phyloP scores from a whole-genome alignment of 2,797 vertebrate species.

The Scolopax bukidnonensis region DNA sequence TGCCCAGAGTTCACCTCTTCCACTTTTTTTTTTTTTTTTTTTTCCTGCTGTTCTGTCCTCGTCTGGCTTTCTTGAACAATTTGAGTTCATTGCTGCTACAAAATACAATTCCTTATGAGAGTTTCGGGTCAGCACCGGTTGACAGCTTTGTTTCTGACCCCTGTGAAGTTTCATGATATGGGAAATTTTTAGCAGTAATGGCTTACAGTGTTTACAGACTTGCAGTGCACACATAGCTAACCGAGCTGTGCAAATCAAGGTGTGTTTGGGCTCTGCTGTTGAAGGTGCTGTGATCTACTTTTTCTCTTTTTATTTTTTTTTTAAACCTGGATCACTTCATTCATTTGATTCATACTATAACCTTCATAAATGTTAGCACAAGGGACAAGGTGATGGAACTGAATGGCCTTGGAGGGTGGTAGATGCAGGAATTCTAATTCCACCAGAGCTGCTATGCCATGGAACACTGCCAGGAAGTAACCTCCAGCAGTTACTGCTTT shows the following conservation, averaged over 20 bases:
- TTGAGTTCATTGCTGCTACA: background rate
- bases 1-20: background rate
- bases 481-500: background rate
- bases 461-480: background rate
- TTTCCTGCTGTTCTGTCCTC: background rate
- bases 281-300: background rate
- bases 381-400: background rate
- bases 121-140: background rate
- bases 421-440: background rate
- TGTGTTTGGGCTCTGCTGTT: background rate
- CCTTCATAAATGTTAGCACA: background rate
- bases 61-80: background rate
- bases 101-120: background rate
- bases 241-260: background rate
- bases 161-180: background rate
- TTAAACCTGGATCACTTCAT: background rate
- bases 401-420: background rate
- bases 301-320: background rate
- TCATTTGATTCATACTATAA: background rate
- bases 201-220: accelerated
- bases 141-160: background rate
- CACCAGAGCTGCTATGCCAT: background rate
- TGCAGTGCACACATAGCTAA: background rate
- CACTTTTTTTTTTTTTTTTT: background rate
- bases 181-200: background rate